Percentiles rank a stretch among this genome's conserved stretches.
Conservation (phyloP, 2,797 vertebrate genomes). For the Cossypha dichroa region DNA sequence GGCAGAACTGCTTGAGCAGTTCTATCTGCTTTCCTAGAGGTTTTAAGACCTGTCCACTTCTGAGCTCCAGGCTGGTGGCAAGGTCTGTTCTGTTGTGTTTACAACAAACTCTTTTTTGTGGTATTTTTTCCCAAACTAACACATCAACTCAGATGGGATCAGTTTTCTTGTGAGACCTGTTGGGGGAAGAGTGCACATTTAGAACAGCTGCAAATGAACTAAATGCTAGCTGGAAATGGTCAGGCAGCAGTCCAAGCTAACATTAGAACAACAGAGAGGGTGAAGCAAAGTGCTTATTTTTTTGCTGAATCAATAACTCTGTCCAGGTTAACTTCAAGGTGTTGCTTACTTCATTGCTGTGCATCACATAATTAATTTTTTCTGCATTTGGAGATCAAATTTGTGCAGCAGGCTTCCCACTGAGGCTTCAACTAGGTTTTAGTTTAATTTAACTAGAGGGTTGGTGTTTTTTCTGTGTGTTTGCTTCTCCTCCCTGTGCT, state of each 20-base stretch:
- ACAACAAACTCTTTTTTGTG: not conserved
- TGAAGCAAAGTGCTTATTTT: slow-evolving; percentile 33
- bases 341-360: slow-evolving; percentile 31
- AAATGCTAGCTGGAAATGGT: slow-evolving; percentile 2
- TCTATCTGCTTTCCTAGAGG: not conserved
- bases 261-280: not conserved
- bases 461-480: not conserved
- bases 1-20: not conserved
- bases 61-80: not conserved
- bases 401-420: slow-evolving; percentile 7
- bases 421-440: slow-evolving; percentile 35
- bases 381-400: not conserved
- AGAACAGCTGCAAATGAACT: slow-evolving; percentile 55
- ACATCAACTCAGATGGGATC: slow-evolving; percentile 19
- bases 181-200: not conserved
- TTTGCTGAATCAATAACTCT: slow-evolving; percentile 47
- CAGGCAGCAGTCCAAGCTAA: slow-evolving; percentile 60
- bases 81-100: not conserved
- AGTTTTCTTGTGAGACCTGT: not conserved
- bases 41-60: not conserved
- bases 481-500: not conserved
- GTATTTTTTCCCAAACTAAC: not conserved
- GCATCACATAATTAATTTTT: slow-evolving; percentile 51
- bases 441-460: slow-evolving; percentile 57
- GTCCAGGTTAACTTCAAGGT: slow-evolving; percentile 46